phyloP scores from a whole-genome alignment of 2,113 vertebrate genomes.

The Caretta caretta region DNA sequence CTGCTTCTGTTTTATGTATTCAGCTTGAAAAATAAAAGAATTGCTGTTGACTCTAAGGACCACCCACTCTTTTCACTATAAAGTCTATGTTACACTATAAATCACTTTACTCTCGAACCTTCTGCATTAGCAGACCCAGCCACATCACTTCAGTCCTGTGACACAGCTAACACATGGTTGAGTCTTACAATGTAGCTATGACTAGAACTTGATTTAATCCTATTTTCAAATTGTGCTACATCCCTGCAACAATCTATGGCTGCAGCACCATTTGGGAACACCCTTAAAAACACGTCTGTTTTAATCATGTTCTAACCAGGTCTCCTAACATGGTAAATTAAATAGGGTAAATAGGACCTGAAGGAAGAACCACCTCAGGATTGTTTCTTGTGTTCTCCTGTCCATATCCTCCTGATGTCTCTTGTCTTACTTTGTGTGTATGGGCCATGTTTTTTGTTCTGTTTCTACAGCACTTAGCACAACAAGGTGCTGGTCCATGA shows the following conservation, averaged over 20 bases:
- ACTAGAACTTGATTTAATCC: neutral
- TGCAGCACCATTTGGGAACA: accelerated
- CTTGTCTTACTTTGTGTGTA: neutral
- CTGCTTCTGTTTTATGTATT: neutral
- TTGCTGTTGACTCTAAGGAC: neutral
- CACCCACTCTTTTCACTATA: accelerated
- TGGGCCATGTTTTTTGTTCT: neutral
- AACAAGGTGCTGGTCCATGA: neutral
- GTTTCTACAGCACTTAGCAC: neutral
- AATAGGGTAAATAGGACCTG: neutral
- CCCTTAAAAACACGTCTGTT: neutral
- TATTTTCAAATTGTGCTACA: neutral
- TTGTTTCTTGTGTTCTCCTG: neutral
- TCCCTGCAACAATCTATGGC: accelerated
- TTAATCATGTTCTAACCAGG: neutral
- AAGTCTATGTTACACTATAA: accelerated
- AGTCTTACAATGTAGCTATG: neutral
- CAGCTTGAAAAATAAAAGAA: neutral
- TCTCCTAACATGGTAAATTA: neutral
- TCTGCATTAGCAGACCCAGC: neutral
- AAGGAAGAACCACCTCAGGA: neutral
- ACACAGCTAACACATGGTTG: neutral
- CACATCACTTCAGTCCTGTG: neutral
- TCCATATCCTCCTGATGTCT: neutral
- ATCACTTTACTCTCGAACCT: neutral